Percentiles rank a stretch among this genome's conserved stretches.
Evolutionary conservation across 2,797 vertebrate genomes (phyloP).

Genomic region (Megalops cyprinoides): DNA sequence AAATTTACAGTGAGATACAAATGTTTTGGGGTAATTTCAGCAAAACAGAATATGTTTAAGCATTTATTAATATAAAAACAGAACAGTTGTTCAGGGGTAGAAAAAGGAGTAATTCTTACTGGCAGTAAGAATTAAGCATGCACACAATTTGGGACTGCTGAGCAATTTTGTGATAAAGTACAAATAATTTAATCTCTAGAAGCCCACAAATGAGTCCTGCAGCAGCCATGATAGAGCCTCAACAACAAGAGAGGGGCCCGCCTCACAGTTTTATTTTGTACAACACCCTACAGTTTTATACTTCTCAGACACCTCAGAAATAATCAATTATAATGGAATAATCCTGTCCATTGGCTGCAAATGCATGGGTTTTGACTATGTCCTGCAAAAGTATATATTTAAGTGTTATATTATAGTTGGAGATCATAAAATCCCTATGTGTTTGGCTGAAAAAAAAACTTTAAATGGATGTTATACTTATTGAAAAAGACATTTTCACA

Average conservation of each 20-base stretch:
- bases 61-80: neutral
- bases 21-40: neutral
- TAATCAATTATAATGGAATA: neutral
- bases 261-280: neutral
- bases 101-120: slow-evolving; percentile 2
- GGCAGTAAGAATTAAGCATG: neutral
- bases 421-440: no score
- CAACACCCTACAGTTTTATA: neutral
- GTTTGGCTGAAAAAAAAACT: no score
- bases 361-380: neutral
- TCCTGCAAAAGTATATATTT: no score
- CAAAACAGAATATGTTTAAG: neutral
- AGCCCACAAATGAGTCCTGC: neutral
- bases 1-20: neutral
- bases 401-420: no score
- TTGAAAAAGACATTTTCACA: no score
- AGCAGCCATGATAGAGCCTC: neutral
- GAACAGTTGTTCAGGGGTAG: neutral
- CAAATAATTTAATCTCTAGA: neutral
- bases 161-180: neutral
- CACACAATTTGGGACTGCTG: neutral
- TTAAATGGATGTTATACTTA: no score
- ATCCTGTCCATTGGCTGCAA: slow-evolving; percentile 14
- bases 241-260: neutral
- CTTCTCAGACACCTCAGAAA: neutral